phyloP scores from a whole-genome alignment of 1,140 invertebrate species.

The Grapholita molesta region DNA sequence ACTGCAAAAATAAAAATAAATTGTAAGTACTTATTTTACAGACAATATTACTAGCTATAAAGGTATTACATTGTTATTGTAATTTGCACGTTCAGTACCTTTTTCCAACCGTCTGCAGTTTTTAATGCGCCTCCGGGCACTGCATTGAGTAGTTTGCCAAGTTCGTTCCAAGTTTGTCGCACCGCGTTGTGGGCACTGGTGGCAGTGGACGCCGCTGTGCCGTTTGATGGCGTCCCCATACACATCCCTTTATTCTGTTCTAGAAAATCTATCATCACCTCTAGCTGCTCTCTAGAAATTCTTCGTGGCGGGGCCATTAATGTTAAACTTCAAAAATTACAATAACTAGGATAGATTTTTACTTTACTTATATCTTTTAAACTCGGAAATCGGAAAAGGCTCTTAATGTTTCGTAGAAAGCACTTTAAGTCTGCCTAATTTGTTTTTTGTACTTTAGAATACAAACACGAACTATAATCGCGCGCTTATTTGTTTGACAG shows the following conservation, averaged over 20 bases:
- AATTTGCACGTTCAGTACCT: slow-evolving; percentile 33
- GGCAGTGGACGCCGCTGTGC: slow-evolving; percentile 26
- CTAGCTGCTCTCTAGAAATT: slow-evolving; percentile 54
- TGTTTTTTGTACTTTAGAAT: background rate
- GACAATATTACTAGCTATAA: background rate
- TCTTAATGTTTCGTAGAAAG: background rate
- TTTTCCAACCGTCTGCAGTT: slow-evolving; percentile 62
- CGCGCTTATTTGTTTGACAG: slow-evolving; percentile 54
- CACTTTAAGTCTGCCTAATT: background rate
- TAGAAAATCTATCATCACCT: slow-evolving; percentile 60
- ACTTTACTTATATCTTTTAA: background rate
- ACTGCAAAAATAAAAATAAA: slow-evolving; percentile 43
- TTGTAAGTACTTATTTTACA: background rate
- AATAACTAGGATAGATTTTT: background rate
- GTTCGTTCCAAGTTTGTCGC: slow-evolving; percentile 49
- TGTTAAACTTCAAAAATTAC: background rate
- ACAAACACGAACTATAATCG: slow-evolving; percentile 21
- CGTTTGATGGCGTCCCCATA: slow-evolving; percentile 37
- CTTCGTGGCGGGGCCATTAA: slow-evolving; percentile 65
- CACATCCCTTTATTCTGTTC: slow-evolving; percentile 60
- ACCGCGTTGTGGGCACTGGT: slow-evolving; percentile 41
- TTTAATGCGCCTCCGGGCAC: slow-evolving; percentile 52
- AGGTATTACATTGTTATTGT: background rate
- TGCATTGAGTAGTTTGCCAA: slow-evolving; percentile 57
- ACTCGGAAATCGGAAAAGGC: background rate